phyloP scores from a whole-genome alignment of 2,113 vertebrate species.

The Phaethon lepturus region DNA sequence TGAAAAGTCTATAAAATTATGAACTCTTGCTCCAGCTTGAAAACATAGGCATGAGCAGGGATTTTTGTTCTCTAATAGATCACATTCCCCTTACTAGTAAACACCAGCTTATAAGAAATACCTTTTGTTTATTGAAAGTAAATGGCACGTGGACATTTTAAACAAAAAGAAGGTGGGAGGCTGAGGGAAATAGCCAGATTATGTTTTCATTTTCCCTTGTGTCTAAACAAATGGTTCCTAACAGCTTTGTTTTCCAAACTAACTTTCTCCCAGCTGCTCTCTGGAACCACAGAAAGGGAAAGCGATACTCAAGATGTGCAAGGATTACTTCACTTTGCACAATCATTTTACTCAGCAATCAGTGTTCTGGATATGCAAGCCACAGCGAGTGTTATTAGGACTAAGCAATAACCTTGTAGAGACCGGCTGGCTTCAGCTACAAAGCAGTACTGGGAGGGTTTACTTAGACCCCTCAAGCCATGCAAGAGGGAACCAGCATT shows the following conservation, averaged over 20 bases:
- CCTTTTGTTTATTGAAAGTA: slow-evolving; percentile 59
- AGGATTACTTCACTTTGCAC: slow-evolving; percentile 1
- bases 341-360: neutral
- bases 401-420: neutral
- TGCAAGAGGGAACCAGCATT: neutral
- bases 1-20: slow-evolving; percentile 56
- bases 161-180: slow-evolving; percentile 66
- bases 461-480: neutral
- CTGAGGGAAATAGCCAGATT: slow-evolving; percentile 38
- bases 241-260: slow-evolving; percentile 69
- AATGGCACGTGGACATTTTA: slow-evolving; percentile 38
- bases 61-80: neutral
- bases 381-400: neutral
- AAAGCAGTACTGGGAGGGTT: neutral
- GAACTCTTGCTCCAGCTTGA: slow-evolving; percentile 1
- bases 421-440: neutral
- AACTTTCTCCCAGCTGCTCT: slow-evolving; percentile 60
- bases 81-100: neutral
- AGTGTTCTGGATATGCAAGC: neutral
- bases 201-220: slow-evolving; percentile 61
- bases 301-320: neutral
- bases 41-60: neutral
- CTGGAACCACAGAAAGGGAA: slow-evolving; percentile 30
- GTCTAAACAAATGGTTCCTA: slow-evolving; percentile 55
- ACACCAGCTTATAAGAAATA: slow-evolving; percentile 37